These are phyloP conservation scores for Aleiodes leptofemur DNA, from an alignment of 2,888 invertebrate genomes.

Conservation along the genomic window DNA sequence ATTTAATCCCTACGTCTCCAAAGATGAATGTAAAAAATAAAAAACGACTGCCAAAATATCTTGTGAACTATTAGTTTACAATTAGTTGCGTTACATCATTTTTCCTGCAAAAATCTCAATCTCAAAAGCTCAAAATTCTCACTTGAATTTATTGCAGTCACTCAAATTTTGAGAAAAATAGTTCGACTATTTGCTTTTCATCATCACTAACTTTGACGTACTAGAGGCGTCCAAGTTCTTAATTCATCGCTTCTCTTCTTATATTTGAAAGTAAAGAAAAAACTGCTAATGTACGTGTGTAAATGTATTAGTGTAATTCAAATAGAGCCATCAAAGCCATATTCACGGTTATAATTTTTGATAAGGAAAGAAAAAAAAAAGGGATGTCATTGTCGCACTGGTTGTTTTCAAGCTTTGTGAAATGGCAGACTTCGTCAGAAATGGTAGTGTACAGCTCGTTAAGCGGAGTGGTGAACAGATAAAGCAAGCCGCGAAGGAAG, in stretches of 20 bases:
- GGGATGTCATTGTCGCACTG: slow-evolving; percentile 52
- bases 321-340: slow-evolving; percentile 48
- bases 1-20: no score
- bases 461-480: slow-evolving; percentile 78
- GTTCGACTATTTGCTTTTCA: slow-evolving; percentile 51
- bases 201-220: slow-evolving; percentile 35
- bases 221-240: slow-evolving; percentile 51
- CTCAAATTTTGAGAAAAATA: neutral
- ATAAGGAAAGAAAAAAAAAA: slow-evolving; percentile 48
- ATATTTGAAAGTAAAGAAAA: neutral
- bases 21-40: no score
- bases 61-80: no score
- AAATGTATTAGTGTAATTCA: slow-evolving; percentile 52
- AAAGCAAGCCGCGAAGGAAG: slow-evolving; percentile 77
- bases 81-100: no score
- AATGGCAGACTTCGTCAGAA: slow-evolving; percentile 72
- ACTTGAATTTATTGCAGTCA: neutral
- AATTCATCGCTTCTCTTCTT: neutral
- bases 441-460: slow-evolving; percentile 71
- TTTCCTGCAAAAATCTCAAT: neutral
- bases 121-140: neutral
- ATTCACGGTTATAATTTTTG: slow-evolving; percentile 11
- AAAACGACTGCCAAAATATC: no score
- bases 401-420: slow-evolving; percentile 60
- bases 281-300: neutral